Evolutionary conservation across 2,888 invertebrate genomes (phyloP), one percentile per base, ranked within the genome.

Genomic region (Drosophila paramelanica): DNA sequence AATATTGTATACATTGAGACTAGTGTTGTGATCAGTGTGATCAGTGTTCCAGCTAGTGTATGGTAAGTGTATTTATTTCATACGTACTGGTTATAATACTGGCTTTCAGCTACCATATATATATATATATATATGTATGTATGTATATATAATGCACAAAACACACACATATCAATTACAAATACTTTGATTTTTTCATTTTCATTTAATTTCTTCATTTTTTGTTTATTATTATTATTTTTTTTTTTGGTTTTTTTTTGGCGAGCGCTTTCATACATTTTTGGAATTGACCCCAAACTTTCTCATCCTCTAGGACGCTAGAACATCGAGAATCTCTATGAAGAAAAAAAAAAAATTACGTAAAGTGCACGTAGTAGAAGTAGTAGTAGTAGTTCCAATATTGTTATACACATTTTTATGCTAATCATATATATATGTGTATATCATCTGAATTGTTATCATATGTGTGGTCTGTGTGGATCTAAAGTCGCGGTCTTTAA

Each of bases 191-290:
- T 39, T 39, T 8, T 39, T 7, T 23, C 23, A 23, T 23, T 3
- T 14, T 39, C 7, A 14, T 6, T 39, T n/a, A n/a, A 33, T 2
- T 56, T 31, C 49, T 51, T 45, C 23, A 45, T 38, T 47, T 59
- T 20, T 20, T 23, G 46, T 69, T 49, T 3, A 31, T 17, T 17
- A 17, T 17, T 17, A 17, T 17, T 14, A 20, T 38, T 59, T 55
- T 20, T 23, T 17, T 58, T 49, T 46, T 47, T 56, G 61, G 50
- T 58, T 49, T 49, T 23, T 50, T 56, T 66, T 49, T 73, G 73
- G 79, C 83, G 78, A 79, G 83, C 85, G 89, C 88, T 89, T 89
- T 89, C 89, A 89, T 85, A 87, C 88, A 89, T 89, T 89, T 89
- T 88, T 77, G 83, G 88, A 86, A 83, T 79, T 76, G 79, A 73